These are phyloP conservation scores for Pardosa pseudoannulata DNA, from an alignment of 2,888 invertebrate species.

Conservation along the genomic window DNA sequence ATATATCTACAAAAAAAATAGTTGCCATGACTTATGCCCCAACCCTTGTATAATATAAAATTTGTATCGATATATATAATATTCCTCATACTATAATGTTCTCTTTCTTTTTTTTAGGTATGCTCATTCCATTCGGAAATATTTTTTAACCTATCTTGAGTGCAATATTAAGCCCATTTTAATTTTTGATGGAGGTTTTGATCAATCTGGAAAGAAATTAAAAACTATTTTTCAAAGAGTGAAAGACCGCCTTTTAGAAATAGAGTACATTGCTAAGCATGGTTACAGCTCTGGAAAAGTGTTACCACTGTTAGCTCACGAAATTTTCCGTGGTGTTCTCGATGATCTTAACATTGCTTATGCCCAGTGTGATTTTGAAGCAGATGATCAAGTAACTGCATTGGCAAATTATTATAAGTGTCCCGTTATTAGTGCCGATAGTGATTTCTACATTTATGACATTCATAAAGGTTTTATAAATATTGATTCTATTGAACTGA, in stretches of 20 bases:
- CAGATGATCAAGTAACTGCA: constrained; percentile 91
- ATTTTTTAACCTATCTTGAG: constrained; percentile 44
- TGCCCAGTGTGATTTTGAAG: constrained; percentile 90
- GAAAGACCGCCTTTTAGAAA: constrained; percentile 72
- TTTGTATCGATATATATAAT: too few species aligned
- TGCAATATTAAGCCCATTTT: constrained; percentile 84
- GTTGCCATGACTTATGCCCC: too few species aligned
- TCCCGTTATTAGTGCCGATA: constrained; percentile 93
- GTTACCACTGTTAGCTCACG: constrained; percentile 86
- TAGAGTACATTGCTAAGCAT: constrained; percentile 78
- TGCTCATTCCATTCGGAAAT: constrained; percentile 46
- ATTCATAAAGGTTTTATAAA: constrained; percentile 86
- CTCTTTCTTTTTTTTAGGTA: constrained; percentile 42
- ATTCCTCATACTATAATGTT: too few species aligned
- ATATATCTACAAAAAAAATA: too few species aligned
- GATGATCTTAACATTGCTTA: constrained; percentile 81
- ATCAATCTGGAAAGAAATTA: constrained; percentile 83
- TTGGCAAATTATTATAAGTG: constrained; percentile 87
- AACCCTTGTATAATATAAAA: too few species aligned
- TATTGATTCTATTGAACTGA: constrained; percentile 78
- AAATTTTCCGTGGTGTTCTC: constrained; percentile 86
- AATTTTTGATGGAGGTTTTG: constrained; percentile 84
- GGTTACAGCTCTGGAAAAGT: constrained; percentile 76
- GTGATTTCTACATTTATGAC: constrained; percentile 94
- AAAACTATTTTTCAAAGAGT: constrained; percentile 80